Evolutionary conservation across 2,113 vertebrate genomes (phyloP).

Genomic region (Microcebus tavaratra): DNA sequence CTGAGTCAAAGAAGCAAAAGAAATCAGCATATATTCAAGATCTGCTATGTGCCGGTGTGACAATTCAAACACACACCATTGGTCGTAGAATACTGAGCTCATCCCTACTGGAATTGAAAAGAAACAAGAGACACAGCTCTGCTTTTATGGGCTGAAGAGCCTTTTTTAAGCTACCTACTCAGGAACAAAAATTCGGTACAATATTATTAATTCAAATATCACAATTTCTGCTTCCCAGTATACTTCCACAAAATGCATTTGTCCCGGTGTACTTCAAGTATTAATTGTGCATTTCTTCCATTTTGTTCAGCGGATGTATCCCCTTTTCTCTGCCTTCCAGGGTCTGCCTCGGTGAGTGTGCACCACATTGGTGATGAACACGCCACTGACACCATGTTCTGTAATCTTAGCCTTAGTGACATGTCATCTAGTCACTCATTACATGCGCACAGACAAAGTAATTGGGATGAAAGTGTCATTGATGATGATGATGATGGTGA

Average conservation of each 20-base stretch:
- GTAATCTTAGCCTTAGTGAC: neutral
- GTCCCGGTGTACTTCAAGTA: too few relatives aligned
- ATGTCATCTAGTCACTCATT: neutral
- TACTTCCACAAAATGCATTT: neutral
- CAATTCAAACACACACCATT: neutral
- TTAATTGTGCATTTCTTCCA: neutral
- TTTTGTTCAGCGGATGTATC: neutral
- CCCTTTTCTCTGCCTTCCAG: neutral
- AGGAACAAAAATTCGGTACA: neutral
- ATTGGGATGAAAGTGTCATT: neutral
- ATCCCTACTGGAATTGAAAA: neutral
- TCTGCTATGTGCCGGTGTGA: neutral
- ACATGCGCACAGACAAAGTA: too few relatives aligned
- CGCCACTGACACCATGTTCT: neutral
- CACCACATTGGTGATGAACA: neutral
- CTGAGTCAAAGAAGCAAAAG: neutral
- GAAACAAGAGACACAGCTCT: neutral
- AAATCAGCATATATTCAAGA: neutral
- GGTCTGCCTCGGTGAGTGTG: neutral
- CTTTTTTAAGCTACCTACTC: neutral
- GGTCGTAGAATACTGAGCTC: neutral
- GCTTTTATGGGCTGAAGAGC: neutral
- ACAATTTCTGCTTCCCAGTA: neutral
- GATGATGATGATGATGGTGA: neutral
- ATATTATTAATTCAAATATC: neutral